Base-by-base conservation (phyloP, 2,797 vertebrate genomes). In the Fistularia commersonii region DNA sequence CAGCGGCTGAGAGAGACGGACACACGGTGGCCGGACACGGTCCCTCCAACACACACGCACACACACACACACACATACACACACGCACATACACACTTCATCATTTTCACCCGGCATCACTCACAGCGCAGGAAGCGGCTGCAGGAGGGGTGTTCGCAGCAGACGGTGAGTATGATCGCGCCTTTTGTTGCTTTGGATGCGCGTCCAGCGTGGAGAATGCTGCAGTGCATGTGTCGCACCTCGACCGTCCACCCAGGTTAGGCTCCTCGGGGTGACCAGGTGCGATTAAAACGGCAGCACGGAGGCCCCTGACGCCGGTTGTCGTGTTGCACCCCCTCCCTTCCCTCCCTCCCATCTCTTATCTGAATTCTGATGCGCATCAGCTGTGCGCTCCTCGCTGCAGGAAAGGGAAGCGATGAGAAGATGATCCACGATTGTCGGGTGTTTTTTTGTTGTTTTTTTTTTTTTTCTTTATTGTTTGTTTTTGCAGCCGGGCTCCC, bases 1-100 rank as follows among this genome's bases (percentile, higher is more conserved):
- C 85, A 82, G 79, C 77, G 69, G 84, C 72, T 45, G 81, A 73
- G 59, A 38, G 59, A 64, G 68, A 63, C 66, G 53, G 52, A 74
- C 74, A 59, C 69, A 63, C 63, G 37, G 7, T 15, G 71, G 61
- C 68, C 65, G 74, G 79, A 34, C 63, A 55, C 67, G 11, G 41
- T 79, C 66, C 69, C 66, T 69, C 56, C 11, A 12, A 45, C 37
- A 48, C 64, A 39, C 59, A 49, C 41, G 43, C 39, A 61, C 38
- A 36, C 49, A 54, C 54, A 13, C 56, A 44, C 45, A 14, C 35
- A 31, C 48, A 36, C 13, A 12, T 42, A 39, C 46, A n/a, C 54
- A 55, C 65, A 60, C 61, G 13, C 38, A 35, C 37, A 23, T 33
- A 14, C 12, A 23, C 41, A 14, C 40, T 23, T 11, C 47, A 11